phyloP scores from a whole-genome alignment of 2,888 invertebrate species.

The Scaptodrosophila latifasciaeformis region DNA sequence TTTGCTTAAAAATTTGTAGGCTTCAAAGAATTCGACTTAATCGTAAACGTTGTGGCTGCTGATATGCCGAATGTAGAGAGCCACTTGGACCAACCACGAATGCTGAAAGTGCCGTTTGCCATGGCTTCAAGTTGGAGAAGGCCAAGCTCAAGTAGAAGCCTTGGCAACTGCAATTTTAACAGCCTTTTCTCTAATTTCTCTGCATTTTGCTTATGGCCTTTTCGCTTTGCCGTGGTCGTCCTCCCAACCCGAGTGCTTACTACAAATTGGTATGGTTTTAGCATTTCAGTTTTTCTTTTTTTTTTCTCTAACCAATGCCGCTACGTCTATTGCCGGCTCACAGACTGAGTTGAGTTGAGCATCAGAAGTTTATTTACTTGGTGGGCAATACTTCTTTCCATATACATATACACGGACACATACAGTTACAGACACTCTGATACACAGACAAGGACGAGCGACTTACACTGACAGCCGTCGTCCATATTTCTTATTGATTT shows the following conservation, averaged over 20 bases:
- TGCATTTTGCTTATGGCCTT: constrained; percentile 25
- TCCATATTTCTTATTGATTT: constrained; percentile 69
- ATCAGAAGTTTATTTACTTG: constrained; percentile 61
- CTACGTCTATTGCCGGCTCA: background rate
- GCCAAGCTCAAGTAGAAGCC: background rate
- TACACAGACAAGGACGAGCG: constrained; percentile 2
- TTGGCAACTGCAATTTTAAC: constrained; percentile 44
- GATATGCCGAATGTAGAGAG: constrained; percentile 9
- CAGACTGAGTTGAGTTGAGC: constrained; percentile 9
- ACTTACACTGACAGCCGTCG: constrained; percentile 61
- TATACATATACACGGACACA: constrained; percentile 3
- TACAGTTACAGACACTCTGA: constrained; percentile 8
- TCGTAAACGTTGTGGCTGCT: too few relatives aligned
- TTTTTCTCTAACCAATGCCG: constrained; percentile 27
- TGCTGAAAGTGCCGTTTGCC: too few relatives aligned
- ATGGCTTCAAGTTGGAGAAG: too few relatives aligned
- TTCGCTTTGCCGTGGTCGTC: too few relatives aligned
- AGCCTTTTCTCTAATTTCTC: constrained; percentile 54
- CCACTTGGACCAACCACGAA: constrained; percentile 1
- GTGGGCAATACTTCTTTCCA: constrained; percentile 44
- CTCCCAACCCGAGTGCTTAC: constrained; percentile 30
- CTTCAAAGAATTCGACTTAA: too few relatives aligned
- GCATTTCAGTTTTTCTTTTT: constrained; percentile 55
- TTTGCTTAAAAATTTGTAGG: too few relatives aligned
- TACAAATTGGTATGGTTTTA: constrained; percentile 38